Evolutionary conservation across 2,113 vertebrate genomes (phyloP).

Genomic region (Seriola quinqueradiata): DNA sequence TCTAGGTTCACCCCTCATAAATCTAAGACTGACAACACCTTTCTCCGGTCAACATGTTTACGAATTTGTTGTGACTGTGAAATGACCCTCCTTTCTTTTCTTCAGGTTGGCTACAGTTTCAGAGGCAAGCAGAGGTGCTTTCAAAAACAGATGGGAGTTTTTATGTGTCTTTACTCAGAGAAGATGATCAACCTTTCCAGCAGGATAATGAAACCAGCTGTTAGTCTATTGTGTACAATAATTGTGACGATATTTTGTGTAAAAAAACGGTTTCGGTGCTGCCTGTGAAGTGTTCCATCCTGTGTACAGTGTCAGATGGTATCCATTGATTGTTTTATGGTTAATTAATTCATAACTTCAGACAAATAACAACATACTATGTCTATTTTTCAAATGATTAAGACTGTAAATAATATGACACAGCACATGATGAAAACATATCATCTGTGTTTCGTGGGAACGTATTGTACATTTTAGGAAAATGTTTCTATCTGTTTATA

Average conservation of each 20-base stretch:
- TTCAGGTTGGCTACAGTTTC: conserved; percentile 60
- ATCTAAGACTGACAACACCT: neutral
- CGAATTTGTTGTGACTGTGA: neutral
- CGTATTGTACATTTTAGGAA: too few relatives aligned
- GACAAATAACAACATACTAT: neutral
- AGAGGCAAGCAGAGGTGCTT: conserved; percentile 28
- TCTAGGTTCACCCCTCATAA: neutral
- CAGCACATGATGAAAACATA: neutral
- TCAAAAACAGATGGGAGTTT: conserved; percentile 45
- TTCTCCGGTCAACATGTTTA: conserved; percentile 6
- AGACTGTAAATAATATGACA: neutral
- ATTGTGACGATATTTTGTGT: neutral
- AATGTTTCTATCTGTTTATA: too few relatives aligned
- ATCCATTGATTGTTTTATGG: conserved; percentile 9
- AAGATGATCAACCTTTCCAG: conserved; percentile 61
- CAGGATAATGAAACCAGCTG: conserved; percentile 78
- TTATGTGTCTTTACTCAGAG: conserved; percentile 53
- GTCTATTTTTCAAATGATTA: neutral
- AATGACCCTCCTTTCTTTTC: neutral
- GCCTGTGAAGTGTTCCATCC: neutral
- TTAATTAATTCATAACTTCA: neutral
- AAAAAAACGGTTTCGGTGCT: neutral
- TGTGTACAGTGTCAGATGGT: conserved; percentile 28
- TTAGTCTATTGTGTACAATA: conserved; percentile 40
- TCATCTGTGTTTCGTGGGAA: neutral